Base-by-base conservation (phyloP, 64 coral and sea anemone species). In the Platygyra sinensis region DNA sequence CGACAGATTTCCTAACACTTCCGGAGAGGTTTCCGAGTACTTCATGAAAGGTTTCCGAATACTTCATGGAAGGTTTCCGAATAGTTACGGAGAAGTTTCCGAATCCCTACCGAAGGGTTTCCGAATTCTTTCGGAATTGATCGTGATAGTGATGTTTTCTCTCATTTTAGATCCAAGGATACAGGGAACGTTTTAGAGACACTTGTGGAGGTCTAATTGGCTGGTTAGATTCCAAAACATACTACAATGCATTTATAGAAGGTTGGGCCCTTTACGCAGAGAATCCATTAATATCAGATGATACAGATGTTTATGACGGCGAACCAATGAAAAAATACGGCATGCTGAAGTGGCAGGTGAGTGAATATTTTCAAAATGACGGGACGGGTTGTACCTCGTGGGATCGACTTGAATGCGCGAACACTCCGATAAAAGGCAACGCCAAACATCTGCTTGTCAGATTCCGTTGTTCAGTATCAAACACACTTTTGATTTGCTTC, bases 211-310 rank as follows among this genome's bases (percentile, higher is more conserved):
- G 94, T 69, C 49, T 49, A 0, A 90, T 94, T 28, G 51, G 25
- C 19, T 96, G 95, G 95, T 38, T 96, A 38, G 77, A 93, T 27
- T 51, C 49, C 30, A 69, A 78, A 0, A 96, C 67, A 16, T 88
- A 30, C 15, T 93, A 91, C 46, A 78, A 71, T 10, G 87, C 88
- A 6, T 96, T 96, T 60, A 27, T 77, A 12, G 95, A 96, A 65
- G 95, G 95, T 0, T 96, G 95, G 95, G 95, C 33, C 18, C 24
- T 96, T 8, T 96, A 96, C 72, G 95, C 95, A 9, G 95, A 96
- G 60, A 87, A 90, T 88, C 94, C 94, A 3, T 75, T 96, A 8
- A 82, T 91, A 32, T 82, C 49, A 18, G 36, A 81, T 4, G 87
- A 96, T 69, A 96, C 95, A 51, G 89, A 96, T 31, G 73, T 75